Evolutionary conservation across 1,140 invertebrate genomes (phyloP).

Genomic region (Trachymyrmex cornetzi): DNA sequence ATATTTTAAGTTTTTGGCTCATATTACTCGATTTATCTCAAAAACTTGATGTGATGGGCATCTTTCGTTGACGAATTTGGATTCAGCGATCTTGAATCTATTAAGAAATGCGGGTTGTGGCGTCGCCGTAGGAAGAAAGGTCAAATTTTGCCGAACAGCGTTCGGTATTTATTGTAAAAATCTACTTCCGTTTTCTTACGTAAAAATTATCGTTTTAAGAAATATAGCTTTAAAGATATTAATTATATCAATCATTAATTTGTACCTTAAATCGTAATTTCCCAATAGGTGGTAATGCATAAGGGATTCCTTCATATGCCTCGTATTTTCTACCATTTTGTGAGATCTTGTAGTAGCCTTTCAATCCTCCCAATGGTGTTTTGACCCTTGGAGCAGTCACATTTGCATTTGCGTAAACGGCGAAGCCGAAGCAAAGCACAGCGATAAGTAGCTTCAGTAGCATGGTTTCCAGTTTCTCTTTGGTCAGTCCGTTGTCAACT

Average conservation of each 20-base stretch:
- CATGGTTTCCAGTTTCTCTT: not conserved
- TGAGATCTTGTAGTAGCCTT: constrained; percentile 81
- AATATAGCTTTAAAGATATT: not conserved
- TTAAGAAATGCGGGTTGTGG: no score
- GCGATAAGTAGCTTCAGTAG: not conserved
- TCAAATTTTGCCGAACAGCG: no score
- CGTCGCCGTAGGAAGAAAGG: no score
- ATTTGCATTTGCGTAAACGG: constrained; percentile 33
- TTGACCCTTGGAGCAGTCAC: constrained; percentile 75
- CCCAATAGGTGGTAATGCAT: constrained; percentile 88
- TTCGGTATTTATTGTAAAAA: not conserved
- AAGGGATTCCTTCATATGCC: constrained; percentile 89
- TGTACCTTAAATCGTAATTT: constrained; percentile 88
- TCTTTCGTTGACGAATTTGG: no score
- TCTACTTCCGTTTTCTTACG: not conserved
- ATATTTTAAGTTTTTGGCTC: no score
- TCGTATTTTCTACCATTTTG: constrained; percentile 83
- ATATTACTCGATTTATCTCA: no score
- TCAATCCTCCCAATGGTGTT: constrained; percentile 79
- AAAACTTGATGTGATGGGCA: no score
- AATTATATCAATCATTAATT: not conserved
- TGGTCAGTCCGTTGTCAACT: not conserved
- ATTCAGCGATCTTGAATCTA: no score
- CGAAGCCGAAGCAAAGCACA: not conserved
- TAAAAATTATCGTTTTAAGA: not conserved